Conservation (phyloP, 2,797 vertebrate species). For the Manis pentadactyla region DNA sequence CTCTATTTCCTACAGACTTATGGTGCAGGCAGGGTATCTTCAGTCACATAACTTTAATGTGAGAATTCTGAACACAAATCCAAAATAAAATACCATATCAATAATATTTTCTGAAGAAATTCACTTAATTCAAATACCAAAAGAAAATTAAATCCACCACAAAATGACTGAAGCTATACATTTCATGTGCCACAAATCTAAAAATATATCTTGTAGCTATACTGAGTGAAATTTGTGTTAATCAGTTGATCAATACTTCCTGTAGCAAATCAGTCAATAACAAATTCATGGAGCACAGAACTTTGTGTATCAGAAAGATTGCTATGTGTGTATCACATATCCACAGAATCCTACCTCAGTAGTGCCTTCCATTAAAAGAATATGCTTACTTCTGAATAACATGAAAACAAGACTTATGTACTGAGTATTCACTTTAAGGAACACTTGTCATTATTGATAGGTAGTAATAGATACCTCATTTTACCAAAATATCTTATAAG, state of each 20-base stretch:
- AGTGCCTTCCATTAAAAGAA: background rate
- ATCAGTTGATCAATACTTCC: background rate
- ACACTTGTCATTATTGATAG: conserved; percentile 9
- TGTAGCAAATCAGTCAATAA: conserved; percentile 2
- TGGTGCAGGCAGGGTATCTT: background rate
- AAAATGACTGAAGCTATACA: background rate
- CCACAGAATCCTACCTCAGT: background rate
- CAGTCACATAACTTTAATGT: background rate
- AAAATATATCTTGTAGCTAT: background rate
- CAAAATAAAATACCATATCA: background rate
- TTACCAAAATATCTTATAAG: conserved; percentile 32
- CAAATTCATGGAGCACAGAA: background rate
- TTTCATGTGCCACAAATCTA: conserved; percentile 33
- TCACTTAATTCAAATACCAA: background rate
- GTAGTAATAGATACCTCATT: background rate
- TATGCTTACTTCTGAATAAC: conserved; percentile 5
- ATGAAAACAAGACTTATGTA: background rate
- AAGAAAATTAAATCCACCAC: conserved; percentile 30
- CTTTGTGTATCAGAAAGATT: conserved; percentile 29
- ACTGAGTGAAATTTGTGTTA: conserved; percentile 13
- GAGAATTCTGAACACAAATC: conserved; percentile 5
- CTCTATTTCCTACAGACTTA: background rate
- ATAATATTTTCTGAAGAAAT: conserved; percentile 42
- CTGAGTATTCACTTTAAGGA: conserved; percentile 1
- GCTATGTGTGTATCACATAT: background rate